phyloP scores from a whole-genome alignment of 2,113 vertebrate genomes.

The Thalassarche chlororhynchos region DNA sequence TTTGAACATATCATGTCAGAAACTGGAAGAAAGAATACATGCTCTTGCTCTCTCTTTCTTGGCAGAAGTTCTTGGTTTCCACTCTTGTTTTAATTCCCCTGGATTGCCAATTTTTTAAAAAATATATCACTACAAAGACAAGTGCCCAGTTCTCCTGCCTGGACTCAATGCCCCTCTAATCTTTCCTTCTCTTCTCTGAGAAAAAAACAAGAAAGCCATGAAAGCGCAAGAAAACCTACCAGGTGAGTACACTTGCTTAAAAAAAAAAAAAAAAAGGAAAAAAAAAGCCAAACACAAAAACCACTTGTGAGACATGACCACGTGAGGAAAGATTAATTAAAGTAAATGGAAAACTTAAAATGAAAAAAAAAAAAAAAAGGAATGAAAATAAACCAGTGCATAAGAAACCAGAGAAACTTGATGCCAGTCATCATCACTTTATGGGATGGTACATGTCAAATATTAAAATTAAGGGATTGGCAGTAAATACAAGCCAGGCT shows the following conservation, averaged over 20 bases:
- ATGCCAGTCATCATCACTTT: background rate
- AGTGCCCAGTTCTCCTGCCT: background rate
- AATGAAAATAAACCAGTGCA: background rate
- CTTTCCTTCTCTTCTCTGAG: background rate
- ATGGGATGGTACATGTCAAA: background rate
- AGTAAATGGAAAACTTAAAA: background rate
- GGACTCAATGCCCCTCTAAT: background rate
- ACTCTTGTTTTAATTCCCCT: constrained; percentile 52
- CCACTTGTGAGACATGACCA: background rate
- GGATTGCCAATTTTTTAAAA: background rate
- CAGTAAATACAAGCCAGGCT: background rate
- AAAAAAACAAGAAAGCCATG: background rate
- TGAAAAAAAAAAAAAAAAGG: background rate
- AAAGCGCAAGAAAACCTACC: background rate
- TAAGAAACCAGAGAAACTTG: background rate
- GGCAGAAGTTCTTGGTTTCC: constrained; percentile 15
- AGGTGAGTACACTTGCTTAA: background rate
- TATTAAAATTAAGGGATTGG: background rate
- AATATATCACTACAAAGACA: background rate
- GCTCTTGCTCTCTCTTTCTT: background rate
- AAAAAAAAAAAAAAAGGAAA: background rate
- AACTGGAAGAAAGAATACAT: background rate
- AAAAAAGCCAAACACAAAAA: background rate
- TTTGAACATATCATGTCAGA: constrained; percentile 61
- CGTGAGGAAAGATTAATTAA: background rate